Percentiles rank a stretch among this genome's conserved stretches.
phyloP scores from a whole-genome alignment of 2,113 vertebrate species.

The Tonatia bakeri region DNA sequence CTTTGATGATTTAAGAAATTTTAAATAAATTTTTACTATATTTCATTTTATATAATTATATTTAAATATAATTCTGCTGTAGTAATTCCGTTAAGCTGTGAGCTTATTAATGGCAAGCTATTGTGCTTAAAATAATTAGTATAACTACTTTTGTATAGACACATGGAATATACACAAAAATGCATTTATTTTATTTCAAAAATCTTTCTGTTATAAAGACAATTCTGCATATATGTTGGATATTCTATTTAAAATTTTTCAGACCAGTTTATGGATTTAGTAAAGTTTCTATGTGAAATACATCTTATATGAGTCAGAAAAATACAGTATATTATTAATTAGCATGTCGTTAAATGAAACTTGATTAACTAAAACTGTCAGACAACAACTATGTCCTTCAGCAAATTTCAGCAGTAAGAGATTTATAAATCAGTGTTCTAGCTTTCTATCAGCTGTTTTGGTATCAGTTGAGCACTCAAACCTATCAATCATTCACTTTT shows the following conservation, averaged over 20 bases:
- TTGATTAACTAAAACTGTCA: conserved; percentile 70
- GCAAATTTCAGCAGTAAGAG: conserved; percentile 61
- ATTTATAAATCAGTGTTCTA: conserved; percentile 68
- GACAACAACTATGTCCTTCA: conserved; percentile 65
- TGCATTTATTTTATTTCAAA: background rate
- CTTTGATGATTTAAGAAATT: background rate
- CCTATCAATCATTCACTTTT: conserved; percentile 36
- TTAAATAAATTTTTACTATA: background rate
- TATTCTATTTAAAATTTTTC: background rate
- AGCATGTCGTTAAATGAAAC: conserved; percentile 65
- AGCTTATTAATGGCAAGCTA: background rate
- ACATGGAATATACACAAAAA: background rate
- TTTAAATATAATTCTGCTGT: background rate
- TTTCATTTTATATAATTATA: background rate
- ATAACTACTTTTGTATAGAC: background rate
- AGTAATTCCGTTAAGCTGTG: background rate
- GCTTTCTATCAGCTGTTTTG: conserved; percentile 32
- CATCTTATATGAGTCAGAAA: background rate
- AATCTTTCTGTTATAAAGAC: background rate
- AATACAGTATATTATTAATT: conserved; percentile 63
- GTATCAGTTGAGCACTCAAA: conserved; percentile 38
- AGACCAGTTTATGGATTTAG: background rate
- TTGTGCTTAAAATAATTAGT: background rate
- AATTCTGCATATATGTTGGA: background rate
- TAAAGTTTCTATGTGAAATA: background rate